Percentiles rank a stretch among this genome's conserved stretches.
phyloP scores from a whole-genome alignment of 2,797 vertebrate genomes.

The Xerus rutilus region DNA sequence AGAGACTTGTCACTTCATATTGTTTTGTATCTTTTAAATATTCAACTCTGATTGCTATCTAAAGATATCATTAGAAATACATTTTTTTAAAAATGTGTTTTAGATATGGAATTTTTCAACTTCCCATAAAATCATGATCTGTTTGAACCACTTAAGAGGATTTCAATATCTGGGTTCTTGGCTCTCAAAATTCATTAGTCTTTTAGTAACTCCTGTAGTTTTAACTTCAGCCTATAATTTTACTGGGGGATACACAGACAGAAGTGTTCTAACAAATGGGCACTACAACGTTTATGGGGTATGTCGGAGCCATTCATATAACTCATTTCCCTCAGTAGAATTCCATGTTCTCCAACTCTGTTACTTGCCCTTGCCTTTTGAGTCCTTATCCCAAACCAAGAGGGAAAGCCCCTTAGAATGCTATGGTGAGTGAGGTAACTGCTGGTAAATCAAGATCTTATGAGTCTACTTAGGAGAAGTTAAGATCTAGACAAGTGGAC shows the following conservation, averaged over 20 bases:
- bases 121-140: constrained; percentile 30
- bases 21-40: neutral
- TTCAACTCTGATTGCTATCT: neutral
- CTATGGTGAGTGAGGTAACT: neutral
- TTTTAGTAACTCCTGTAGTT: neutral
- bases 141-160: neutral
- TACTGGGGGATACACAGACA: neutral
- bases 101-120: neutral
- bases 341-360: rapidly evolving
- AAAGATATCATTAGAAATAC: neutral
- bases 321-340: neutral
- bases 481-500: neutral
- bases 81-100: neutral
- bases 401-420: neutral
- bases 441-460: no score
- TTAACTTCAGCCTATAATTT: constrained; percentile 1
- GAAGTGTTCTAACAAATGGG: neutral
- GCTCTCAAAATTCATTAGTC: neutral
- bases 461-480: neutral
- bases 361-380: rapidly evolving
- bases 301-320: neutral
- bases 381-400: neutral
- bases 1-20: neutral
- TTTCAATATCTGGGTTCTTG: neutral
- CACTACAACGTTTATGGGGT: neutral